Evolutionary conservation across 2,888 invertebrate species (phyloP), one percentile per base, ranked within the genome.

Genomic region (Dusona sp.): DNA sequence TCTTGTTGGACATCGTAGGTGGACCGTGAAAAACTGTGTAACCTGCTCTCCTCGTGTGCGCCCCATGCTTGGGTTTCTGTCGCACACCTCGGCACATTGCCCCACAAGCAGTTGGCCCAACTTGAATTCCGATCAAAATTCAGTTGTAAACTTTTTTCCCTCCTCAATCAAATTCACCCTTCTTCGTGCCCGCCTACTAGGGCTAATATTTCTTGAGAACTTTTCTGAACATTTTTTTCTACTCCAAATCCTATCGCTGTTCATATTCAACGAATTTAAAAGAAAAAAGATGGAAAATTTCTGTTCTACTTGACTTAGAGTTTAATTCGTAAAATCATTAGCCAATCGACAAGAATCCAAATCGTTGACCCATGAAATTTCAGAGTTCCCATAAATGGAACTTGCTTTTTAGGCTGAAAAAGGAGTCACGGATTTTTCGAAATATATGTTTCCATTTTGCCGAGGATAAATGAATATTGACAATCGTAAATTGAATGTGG

Each of bases 11-110:
- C 86, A 81, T 74, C 45, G 81, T 45, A 67, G 78, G 19, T 84
- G 81, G 80, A 84, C 78, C 81, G 81, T 86, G 74, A 81, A 79
- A 79, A 84, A 86, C 73, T 68, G 84, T 84, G 80, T 79, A 86
- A 86, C 84, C 84, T 81, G 79, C 61, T 73, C 68, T 67, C 19
- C 48, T 65, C 70, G 79, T 38, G 22, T 33, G 72, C 61, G 29
- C 42, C 77, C n/a, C 6, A 25, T 38, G 9, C 81, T 65, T 81
- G 38, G 74, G 45, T 74, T 74, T 75, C 82, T 68, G 79, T 79
- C 72, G 29, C 51, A n/a, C 61, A 57, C 73, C 65, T 78, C 54
- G 25, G 22, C 65, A 7, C 72, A 25, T 36, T 22, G 33, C 61
- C 48, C 74, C 65, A 19, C 75, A 33, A 33, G n/a, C 72, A 57